A percentile compares a stretch with the other conserved stretches of the same genome.
Conservation (phyloP, 2,888 invertebrate species). For the Mimachlamys varia region DNA sequence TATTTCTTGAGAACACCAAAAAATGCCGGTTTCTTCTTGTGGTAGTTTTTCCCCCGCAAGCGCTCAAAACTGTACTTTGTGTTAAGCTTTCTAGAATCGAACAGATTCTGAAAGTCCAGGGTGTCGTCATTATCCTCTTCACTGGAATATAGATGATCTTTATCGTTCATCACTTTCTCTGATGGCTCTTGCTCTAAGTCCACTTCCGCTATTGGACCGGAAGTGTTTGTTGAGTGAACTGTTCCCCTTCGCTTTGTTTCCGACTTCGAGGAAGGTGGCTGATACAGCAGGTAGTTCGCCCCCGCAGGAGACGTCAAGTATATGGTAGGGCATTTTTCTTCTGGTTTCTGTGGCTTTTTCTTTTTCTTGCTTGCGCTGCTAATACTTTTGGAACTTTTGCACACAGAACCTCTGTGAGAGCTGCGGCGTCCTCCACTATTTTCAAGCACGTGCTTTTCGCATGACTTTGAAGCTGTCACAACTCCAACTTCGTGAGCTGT, state of each 20-base stretch:
- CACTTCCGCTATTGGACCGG: background rate
- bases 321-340: constrained; percentile 48
- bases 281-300: constrained; percentile 43
- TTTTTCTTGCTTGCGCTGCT: background rate
- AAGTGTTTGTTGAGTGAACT: background rate
- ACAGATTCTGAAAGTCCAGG: constrained; percentile 41
- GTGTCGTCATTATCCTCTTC: constrained; percentile 50
- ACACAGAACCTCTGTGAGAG: background rate
- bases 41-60: constrained; percentile 45
- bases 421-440: background rate
- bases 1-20: constrained; percentile 60
- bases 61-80: constrained; percentile 58
- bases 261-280: background rate
- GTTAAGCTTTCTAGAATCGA: constrained; percentile 57
- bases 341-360: background rate
- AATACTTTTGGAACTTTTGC: background rate
- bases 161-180: background rate
- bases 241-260: background rate
- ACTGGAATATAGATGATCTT: background rate
- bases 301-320: constrained; percentile 52
- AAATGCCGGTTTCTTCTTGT: constrained; percentile 58
- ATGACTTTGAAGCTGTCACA: constrained; percentile 57
- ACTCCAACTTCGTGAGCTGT: constrained; percentile 55
- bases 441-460: constrained; percentile 50
- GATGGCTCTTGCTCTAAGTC: background rate